These are phyloP conservation scores for Phoebastria nigripes DNA, from an alignment of 2,797 vertebrate species.

Conservation along the genomic window DNA sequence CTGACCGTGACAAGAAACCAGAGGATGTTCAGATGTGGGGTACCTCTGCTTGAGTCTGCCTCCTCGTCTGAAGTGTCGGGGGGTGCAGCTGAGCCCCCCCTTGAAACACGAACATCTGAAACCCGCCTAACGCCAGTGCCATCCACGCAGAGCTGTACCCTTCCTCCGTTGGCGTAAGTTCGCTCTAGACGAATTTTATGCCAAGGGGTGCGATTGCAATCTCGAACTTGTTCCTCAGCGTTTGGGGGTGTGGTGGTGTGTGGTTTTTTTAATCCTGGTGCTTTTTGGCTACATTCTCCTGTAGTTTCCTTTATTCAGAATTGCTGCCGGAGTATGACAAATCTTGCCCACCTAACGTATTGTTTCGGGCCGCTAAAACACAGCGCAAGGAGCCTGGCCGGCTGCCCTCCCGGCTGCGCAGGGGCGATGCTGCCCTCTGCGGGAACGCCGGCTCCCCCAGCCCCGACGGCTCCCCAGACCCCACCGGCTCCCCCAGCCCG, in stretches of 20 bases:
- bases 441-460: neutral
- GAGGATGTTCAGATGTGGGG: neutral
- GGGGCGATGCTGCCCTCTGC: slow-evolving; percentile 44
- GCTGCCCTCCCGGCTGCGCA: neutral
- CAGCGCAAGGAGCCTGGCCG: neutral
- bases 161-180: neutral
- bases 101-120: neutral
- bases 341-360: neutral
- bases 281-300: neutral
- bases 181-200: no score
- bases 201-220: neutral
- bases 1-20: neutral
- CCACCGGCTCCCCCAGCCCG: neutral
- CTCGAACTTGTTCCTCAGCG: neutral
- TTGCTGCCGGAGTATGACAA: neutral
- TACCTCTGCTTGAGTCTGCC: neutral
- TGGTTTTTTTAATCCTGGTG: neutral
- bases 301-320: neutral
- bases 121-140: rapidly evolving
- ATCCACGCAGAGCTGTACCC: neutral
- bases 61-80: rapidly evolving
- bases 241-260: neutral
- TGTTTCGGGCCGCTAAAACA: neutral
- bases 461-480: neutral
- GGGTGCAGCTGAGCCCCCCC: neutral